Conservation (phyloP, 2,113 vertebrate species). For the Pelecanus crispus region DNA sequence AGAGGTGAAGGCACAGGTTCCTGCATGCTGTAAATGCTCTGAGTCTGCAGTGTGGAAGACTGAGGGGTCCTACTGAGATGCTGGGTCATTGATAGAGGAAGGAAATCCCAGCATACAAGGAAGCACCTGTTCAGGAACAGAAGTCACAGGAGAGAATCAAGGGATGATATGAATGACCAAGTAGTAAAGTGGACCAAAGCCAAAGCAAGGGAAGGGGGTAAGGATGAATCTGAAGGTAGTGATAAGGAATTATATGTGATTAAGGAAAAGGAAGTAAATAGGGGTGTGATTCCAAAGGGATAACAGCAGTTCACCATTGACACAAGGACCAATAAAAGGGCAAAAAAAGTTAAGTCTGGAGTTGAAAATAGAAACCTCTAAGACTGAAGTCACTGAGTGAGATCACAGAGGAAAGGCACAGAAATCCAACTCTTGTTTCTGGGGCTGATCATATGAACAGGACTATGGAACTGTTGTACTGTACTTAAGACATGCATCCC, state of each 20-base stretch:
- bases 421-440: not conserved
- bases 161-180: not conserved
- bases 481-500: not conserved
- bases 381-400: not conserved
- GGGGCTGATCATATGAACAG: not conserved
- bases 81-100: not conserved
- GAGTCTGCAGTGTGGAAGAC: not conserved
- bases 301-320: not conserved
- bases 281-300: not conserved
- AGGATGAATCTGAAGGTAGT: not conserved
- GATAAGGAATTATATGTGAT: not conserved
- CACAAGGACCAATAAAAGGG: not conserved
- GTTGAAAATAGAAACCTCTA: not conserved
- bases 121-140: not conserved
- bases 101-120: not conserved
- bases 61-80: not conserved
- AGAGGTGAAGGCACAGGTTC: not conserved
- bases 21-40: not conserved
- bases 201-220: not conserved
- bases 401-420: not conserved
- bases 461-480: accelerated
- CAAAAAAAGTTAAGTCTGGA: not conserved
- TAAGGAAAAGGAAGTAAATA: not conserved
- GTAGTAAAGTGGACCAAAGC: not conserved
- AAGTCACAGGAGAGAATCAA: not conserved